These are phyloP conservation scores for Erinaceus europaeus DNA, from an alignment of 2,113 vertebrate species.

Conservation along the genomic window DNA sequence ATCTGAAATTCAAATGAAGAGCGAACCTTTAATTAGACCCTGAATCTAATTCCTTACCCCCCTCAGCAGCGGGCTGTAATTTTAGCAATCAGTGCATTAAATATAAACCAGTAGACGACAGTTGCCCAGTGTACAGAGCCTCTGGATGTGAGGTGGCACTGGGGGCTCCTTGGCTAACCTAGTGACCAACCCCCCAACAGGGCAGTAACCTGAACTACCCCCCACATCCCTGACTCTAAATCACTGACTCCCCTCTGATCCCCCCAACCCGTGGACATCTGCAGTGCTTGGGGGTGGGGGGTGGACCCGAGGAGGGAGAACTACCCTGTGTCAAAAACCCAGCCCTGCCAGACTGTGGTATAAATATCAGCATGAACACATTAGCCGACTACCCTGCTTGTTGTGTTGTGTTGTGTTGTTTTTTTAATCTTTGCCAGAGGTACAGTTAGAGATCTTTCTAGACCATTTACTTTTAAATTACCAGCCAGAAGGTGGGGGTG, in stretches of 20 bases:
- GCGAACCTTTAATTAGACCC: constrained; percentile 86
- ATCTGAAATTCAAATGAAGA: constrained; percentile 89
- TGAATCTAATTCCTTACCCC: constrained; percentile 85
- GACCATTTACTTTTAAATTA: constrained; percentile 88
- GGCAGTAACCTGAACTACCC: background rate
- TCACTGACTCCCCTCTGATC: background rate
- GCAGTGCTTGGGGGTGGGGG: too few relatives aligned
- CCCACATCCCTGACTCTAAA: background rate
- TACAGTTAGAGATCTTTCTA: constrained; percentile 87
- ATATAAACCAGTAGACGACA: constrained; percentile 71
- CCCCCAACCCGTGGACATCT: background rate
- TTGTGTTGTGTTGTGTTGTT: constrained; percentile 56
- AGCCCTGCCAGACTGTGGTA: background rate
- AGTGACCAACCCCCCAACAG: background rate
- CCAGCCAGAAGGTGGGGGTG: constrained; percentile 82
- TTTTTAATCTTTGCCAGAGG: constrained; percentile 86
- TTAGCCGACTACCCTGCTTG: constrained; percentile 57
- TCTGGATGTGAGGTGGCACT: background rate
- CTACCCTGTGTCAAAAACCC: too few relatives aligned
- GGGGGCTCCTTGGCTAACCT: background rate
- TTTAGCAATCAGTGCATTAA: constrained; percentile 85
- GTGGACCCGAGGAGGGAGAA: too few relatives aligned
- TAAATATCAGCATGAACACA: background rate
- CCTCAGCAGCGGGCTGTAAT: constrained; percentile 79
- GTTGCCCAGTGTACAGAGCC: constrained; percentile 41